Evolutionary conservation across 2,888 invertebrate species (phyloP).

Genomic region (Chironomus tentans): DNA sequence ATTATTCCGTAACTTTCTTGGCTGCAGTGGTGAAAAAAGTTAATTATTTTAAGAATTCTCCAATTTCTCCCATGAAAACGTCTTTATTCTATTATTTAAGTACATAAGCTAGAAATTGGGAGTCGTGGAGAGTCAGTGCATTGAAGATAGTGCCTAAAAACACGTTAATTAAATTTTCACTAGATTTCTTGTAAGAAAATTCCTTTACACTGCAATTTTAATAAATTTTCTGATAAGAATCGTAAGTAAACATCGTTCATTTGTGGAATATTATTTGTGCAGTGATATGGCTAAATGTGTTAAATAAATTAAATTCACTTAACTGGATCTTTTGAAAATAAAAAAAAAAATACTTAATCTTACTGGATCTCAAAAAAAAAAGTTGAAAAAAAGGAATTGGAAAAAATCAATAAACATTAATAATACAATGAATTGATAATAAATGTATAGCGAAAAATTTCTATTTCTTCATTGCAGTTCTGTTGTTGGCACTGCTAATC

Average conservation of each 20-base stretch:
- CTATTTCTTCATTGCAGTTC: not conserved
- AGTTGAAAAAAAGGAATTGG: not conserved
- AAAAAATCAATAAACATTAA: not conserved
- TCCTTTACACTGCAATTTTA: constrained; percentile 4
- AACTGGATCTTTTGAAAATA: not conserved
- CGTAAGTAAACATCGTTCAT: not conserved
- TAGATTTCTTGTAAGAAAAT: constrained; percentile 9
- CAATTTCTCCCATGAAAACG: too few relatives aligned
- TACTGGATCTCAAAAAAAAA: not conserved
- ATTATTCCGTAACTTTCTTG: too few relatives aligned
- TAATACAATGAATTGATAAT: not conserved
- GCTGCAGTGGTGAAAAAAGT: too few relatives aligned
- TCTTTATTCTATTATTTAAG: too few relatives aligned
- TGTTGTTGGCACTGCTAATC: not conserved
- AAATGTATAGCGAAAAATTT: not conserved
- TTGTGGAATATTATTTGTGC: not conserved
- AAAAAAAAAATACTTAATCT: not conserved
- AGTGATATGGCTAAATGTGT: too few relatives aligned
- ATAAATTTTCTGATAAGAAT: not conserved
- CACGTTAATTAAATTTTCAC: not conserved
- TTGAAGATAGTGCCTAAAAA: not conserved
- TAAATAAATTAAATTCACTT: too few relatives aligned
- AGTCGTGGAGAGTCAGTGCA: too few relatives aligned
- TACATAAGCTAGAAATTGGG: too few relatives aligned
- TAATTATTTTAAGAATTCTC: too few relatives aligned